These are phyloP conservation scores for Zaprionus taronus DNA, from an alignment of 1,140 invertebrate genomes.

Conservation along the genomic window DNA sequence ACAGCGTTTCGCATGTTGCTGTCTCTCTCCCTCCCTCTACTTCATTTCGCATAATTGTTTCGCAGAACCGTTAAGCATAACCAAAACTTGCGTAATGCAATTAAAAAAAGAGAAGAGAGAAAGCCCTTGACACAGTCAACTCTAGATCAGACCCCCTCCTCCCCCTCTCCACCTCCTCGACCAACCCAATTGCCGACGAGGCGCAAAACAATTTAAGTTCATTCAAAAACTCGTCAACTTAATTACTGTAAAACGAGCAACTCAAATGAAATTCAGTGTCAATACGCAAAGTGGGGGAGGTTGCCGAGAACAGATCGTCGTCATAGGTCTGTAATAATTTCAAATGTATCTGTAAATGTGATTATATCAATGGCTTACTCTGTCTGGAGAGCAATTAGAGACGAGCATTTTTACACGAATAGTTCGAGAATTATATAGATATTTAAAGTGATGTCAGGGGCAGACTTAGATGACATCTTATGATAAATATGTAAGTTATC, in stretches of 20 bases:
- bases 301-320: not conserved
- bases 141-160: conserved; percentile 30
- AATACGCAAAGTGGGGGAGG: conserved; percentile 32
- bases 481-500: not conserved
- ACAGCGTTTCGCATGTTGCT: conserved; percentile 20
- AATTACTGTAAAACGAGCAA: conserved; percentile 58
- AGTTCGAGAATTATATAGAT: not conserved
- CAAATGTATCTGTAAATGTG: not conserved
- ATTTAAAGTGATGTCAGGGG: not conserved
- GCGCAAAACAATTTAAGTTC: conserved; percentile 75
- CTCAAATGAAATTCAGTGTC: conserved; percentile 67
- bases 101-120: conserved; percentile 50
- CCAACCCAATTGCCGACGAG: conserved; percentile 49
- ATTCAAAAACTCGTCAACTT: conserved; percentile 63
- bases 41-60: conserved; percentile 39
- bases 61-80: conserved; percentile 50
- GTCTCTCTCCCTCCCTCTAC: conserved; percentile 16
- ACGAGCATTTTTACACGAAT: not conserved
- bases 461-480: not conserved
- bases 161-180: not conserved
- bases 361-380: not conserved
- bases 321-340: not conserved
- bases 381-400: not conserved
- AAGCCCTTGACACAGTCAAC: conserved; percentile 72
- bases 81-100: conserved; percentile 71